Evolutionary conservation across 2,113 vertebrate genomes (phyloP), one percentile per base, ranked within the genome.

Genomic region (Poeciliopsis prolifica): DNA sequence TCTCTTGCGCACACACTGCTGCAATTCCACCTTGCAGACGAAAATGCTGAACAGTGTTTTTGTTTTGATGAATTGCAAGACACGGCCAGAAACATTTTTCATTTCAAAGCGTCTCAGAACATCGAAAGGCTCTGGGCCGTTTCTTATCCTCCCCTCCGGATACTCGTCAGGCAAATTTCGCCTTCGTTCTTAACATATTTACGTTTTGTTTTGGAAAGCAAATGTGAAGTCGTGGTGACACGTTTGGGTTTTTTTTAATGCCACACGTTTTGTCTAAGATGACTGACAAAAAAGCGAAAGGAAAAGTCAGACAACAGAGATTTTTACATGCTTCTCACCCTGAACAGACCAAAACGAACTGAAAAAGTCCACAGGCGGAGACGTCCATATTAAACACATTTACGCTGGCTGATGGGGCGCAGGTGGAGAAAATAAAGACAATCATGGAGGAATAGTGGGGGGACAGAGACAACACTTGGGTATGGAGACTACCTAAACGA

Each of bases 21-120:
- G 63, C 80, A 75, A 70, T 76, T 68, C 70, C 81, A 67, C 58
- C 82, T 70, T 22, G 68, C 60, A 54, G 5, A 80, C 29, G 70
- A 81, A 78, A 63, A 61, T 75, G 28, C 29, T 54, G 74, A 73
- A 72, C 82, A 64, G 64, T 75, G 72, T 80, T 82, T 84, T 51
- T 71, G 35, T 72, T 74, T 73, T 63, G 75, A 84, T 79, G 35
- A 79, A 62, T 69, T 77, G 72, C 84, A 70, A 81, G 70, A 61
- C 71, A 67, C 83, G 61, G 40, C 51, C 22, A 58, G n/a, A 58
- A 24, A 54, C 51, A 54, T 54, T 22, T 54, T 58, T 58, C 22
- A 58, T 3, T 10, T 11, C n/a, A n/a, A 54, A 1, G 22, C n/a
- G 3, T 58, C 10, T 58, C 6, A 11, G 24, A 58, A 24, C 7